Evolutionary conservation across 2,888 invertebrate genomes (phyloP), one percentile per base, ranked within the genome.

Genomic region (Rotaria sp.): DNA sequence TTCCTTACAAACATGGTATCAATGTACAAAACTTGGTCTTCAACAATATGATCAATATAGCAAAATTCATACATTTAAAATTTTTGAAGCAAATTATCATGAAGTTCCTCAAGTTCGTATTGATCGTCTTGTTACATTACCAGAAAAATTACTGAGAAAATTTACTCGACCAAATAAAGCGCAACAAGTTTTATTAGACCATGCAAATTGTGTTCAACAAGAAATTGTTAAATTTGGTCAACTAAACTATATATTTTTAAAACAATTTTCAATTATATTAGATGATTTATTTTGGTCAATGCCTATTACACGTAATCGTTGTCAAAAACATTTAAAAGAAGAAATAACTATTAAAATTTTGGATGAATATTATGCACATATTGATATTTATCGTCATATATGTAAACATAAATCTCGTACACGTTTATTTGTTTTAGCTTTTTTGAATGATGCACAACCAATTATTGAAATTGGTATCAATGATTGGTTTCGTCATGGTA

Each of bases 1-100:
- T 55, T 59, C 85, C 41, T 57, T 87, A 52, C 74, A 85, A 84
- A 52, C 84, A 55, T 85, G 84, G 35, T 85, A 87, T 52, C 85
- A 87, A 85, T 85, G 85, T 41, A 85, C 84, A n/a, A 85, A 87
- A 80, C 55, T 91, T 24, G 90, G 90, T 8, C 89, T 92, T 59
- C 99, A 99, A 92, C 98, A 98, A 91, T 98, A 96, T 91, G 99
- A 99, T 92, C 96, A 97, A 91, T 99, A 95, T 91, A 98, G 98
- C 52, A 99, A 99, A 92, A 97, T 99, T 89, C 98, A 99, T 92
- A 99, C 99, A 0, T 94, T 98, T 87, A 98, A 96, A 91, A 92
- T 97, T 88, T 98, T 98, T 91, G 97, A 97, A 90, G 95, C 85
- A 24, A 84, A 84, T 38, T 87, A 85, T 74, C 85, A 80, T 67